A percentile compares a stretch with the other conserved stretches of the same genome.
These are phyloP conservation scores for Oriolus oriolus DNA, from an alignment of 2,113 vertebrate species.

Conservation along the genomic window DNA sequence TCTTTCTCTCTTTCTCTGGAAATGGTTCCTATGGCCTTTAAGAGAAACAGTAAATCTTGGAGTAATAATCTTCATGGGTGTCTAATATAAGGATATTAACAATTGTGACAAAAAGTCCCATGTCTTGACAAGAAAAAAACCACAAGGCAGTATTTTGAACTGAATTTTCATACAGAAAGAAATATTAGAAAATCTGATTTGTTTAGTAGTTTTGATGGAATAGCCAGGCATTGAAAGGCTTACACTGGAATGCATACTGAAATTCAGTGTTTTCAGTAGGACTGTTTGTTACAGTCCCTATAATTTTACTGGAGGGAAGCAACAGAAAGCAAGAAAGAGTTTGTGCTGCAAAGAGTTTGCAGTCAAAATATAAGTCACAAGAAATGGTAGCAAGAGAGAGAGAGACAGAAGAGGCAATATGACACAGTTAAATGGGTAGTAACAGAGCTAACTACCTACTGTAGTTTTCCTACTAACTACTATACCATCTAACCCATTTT, in stretches of 20 bases:
- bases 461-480: neutral
- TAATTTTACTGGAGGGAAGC: neutral
- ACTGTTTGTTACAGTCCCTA: neutral
- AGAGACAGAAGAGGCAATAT: neutral
- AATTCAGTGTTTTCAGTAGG: neutral
- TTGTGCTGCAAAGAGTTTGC: neutral
- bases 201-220: neutral
- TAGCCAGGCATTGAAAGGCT: neutral
- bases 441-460: rapidly evolving
- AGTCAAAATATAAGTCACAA: neutral
- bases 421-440: rapidly evolving
- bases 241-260: neutral
- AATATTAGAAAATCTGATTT: neutral
- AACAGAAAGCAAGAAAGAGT: neutral
- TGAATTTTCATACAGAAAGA: neutral
- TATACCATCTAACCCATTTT: neutral
- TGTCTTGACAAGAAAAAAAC: neutral
- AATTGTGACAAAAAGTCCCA: neutral
- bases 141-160: neutral
- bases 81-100: neutral
- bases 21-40: neutral
- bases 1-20: neutral
- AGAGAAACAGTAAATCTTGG: neutral
- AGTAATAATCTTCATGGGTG: neutral
- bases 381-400: neutral